phyloP scores from a whole-genome alignment of 2,797 vertebrate species.

The Enteromius thamalakanensis region DNA sequence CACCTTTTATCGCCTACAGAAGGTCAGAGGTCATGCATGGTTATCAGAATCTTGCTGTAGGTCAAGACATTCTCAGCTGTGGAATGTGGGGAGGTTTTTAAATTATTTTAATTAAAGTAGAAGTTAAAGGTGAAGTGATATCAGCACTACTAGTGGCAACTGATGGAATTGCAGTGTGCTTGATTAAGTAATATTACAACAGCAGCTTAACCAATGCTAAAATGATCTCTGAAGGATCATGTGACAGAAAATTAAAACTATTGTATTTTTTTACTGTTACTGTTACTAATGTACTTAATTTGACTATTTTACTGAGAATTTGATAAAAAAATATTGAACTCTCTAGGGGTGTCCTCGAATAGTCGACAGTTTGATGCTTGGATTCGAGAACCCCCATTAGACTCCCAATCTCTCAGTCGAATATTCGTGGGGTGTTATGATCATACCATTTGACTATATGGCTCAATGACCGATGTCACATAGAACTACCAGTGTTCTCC shows the following conservation, averaged over 20 bases:
- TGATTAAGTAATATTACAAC: neutral
- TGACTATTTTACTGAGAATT: no score
- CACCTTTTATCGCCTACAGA: constrained; percentile 89
- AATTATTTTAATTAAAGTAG: constrained; percentile 25
- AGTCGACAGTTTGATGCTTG: no score
- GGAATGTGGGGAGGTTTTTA: constrained; percentile 43
- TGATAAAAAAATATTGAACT: neutral
- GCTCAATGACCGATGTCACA: no score
- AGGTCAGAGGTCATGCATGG: constrained; percentile 75
- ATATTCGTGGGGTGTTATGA: no score
- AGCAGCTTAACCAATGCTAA: neutral
- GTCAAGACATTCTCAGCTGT: constrained; percentile 26
- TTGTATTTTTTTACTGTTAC: neutral
- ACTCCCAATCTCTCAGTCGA: no score
- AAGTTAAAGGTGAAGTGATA: constrained; percentile 54
- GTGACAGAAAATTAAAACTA: neutral
- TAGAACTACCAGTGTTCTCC: no score
- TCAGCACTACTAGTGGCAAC: constrained; percentile 37
- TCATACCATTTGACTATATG: no score
- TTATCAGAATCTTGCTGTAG: constrained; percentile 29
- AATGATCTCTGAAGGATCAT: neutral
- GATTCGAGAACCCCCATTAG: no score
- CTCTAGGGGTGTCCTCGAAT: no score
- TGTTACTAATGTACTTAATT: neutral
- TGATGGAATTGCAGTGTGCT: constrained; percentile 22